Evolutionary conservation across 1,140 invertebrate genomes (phyloP), one percentile per base, ranked within the genome.

Genomic region (Megalopta genalis): DNA sequence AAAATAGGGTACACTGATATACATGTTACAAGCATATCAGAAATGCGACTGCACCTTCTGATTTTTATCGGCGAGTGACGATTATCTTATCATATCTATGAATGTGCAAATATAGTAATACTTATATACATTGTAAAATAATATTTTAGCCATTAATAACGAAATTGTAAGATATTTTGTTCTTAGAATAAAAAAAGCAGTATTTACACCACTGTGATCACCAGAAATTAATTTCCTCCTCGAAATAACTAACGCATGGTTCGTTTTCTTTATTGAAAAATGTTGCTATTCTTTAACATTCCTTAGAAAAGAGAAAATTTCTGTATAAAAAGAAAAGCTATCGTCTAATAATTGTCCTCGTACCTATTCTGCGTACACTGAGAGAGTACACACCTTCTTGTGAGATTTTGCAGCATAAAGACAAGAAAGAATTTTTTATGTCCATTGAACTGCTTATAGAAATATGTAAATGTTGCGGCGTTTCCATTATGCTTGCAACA

Each of bases 401-500:
- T n/a, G 9, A 23, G 37, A 64, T 64, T 64, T 42, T n/a, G 3
- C n/a, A 64, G 21, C 3, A n/a, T 37, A 2, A 23, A 18, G 2
- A 42, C 0, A 9, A 57, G 21, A 57, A 57, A n/a, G 1, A 57
- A 57, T 7, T 18, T 21, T n/a, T n/a, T 12, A 3, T 16, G 7
- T 46, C 14, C 8, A 64, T 9, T 8, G 10, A 23, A 46, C 25
- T 23, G 12, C 46, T 63, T 16, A 14, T 49, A 3, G 32, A 74
- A 6, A 65, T 52, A 54, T 39, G 5, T 32, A 49, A 46, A n/a
- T 14, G 5, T 54, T 21, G 39, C 3, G 16, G n/a, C 10, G 42
- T 81, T 82, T 85, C 83, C 73, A 85, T 25, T 82, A 77, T 85
- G 84, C 80, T 85, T 86, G 84, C 75, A 82, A 86, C 42, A 78